These are phyloP conservation scores for Sigmodon hispidus DNA, from an alignment of 2,113 vertebrate genomes.

Conservation along the genomic window DNA sequence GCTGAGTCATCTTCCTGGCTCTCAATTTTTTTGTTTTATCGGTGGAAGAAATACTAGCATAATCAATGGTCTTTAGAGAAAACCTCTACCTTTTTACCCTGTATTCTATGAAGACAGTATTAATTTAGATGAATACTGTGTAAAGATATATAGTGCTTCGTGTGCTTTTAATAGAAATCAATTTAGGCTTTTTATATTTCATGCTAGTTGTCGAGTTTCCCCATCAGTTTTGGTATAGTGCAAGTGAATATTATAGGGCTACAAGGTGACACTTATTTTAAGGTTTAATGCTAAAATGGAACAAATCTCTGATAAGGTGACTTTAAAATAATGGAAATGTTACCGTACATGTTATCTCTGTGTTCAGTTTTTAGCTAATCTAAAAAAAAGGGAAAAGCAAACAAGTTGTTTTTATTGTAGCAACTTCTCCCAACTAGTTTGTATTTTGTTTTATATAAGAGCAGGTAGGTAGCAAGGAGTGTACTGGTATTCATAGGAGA, in stretches of 20 bases:
- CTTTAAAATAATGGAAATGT: conserved; percentile 10
- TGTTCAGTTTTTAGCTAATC: neutral
- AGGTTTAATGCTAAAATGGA: conserved; percentile 21
- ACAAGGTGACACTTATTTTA: conserved; percentile 13
- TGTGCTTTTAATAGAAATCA: neutral
- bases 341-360: neutral
- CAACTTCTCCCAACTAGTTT: neutral
- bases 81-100: neutral
- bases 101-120: neutral
- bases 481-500: neutral
- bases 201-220: neutral
- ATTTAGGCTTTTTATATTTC: conserved; percentile 11
- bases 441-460: neutral
- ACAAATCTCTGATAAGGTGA: neutral
- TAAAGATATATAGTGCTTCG: neutral
- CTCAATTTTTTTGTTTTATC: neutral
- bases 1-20: neutral
- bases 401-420: neutral
- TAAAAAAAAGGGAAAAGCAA: neutral
- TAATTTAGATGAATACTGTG: neutral
- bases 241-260: neutral
- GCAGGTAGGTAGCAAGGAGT: neutral
- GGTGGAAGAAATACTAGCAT: neutral
- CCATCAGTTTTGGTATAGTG: neutral
- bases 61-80: neutral